Conservation (phyloP, 2,797 vertebrate genomes). For the Takifugu ocellatus region DNA sequence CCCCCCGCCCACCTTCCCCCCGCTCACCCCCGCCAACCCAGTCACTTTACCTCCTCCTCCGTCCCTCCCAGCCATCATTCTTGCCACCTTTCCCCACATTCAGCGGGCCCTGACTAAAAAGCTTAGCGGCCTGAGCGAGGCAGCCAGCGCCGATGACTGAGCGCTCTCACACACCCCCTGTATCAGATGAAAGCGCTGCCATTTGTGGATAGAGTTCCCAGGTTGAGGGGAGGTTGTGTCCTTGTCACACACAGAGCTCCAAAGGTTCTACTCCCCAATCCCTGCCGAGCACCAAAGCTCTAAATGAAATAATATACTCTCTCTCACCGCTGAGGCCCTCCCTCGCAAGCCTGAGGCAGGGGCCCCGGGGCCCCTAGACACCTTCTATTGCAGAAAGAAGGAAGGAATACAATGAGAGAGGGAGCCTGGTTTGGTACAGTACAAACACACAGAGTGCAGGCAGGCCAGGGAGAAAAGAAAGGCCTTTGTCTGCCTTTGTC, state of each 20-base stretch:
- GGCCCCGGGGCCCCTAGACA: constrained; percentile 65
- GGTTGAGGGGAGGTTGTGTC: constrained; percentile 88
- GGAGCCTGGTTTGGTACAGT: constrained; percentile 70
- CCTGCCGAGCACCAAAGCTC: constrained; percentile 82
- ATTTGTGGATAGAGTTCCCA: constrained; percentile 67
- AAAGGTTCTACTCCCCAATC: constrained; percentile 85
- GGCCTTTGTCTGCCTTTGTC: constrained; percentile 69
- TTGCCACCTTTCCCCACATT: constrained; percentile 51
- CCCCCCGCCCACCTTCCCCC: constrained; percentile 6
- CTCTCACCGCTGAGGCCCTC: constrained; percentile 34
- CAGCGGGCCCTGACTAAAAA: constrained; percentile 63
- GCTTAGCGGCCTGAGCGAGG: constrained; percentile 76
- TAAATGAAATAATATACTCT: constrained; percentile 96
- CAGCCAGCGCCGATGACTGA: constrained; percentile 76
- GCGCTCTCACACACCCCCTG: constrained; percentile 63
- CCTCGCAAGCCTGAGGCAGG: constrained; percentile 57
- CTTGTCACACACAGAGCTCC: constrained; percentile 89
- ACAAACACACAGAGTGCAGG: constrained; percentile 64
- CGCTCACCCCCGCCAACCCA: constrained; percentile 31
- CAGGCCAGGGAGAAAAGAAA: constrained; percentile 63
- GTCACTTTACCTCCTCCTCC: constrained; percentile 56
- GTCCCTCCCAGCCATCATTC: constrained; percentile 43
- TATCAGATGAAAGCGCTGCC: constrained; percentile 54
- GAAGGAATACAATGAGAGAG: constrained; percentile 58
- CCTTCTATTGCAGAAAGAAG: constrained; percentile 61